These are phyloP conservation scores for Amphimallon solstitiale DNA, from an alignment of 2,888 invertebrate genomes.

Conservation along the genomic window DNA sequence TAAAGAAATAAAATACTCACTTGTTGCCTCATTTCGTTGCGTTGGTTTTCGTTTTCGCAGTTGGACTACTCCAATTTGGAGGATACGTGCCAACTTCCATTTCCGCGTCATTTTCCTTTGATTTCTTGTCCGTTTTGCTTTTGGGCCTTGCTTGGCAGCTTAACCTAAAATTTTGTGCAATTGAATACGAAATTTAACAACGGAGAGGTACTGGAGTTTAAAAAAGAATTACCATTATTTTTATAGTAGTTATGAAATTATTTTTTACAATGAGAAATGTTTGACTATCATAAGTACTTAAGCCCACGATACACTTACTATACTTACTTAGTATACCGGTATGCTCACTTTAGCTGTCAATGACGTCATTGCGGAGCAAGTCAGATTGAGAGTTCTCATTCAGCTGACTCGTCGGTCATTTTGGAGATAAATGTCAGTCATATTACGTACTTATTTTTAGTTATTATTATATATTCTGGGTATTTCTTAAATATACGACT, in stretches of 20 bases:
- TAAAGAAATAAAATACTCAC: conserved; percentile 40
- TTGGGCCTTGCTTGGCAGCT: conserved; percentile 49
- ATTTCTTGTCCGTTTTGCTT: conserved; percentile 46
- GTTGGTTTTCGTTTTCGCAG: conserved; percentile 41
- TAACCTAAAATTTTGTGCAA: conserved; percentile 49
- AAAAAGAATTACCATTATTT: background rate
- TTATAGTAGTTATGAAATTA: background rate
- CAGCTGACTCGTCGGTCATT: no score
- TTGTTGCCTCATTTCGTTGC: conserved; percentile 42
- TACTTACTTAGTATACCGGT: no score
- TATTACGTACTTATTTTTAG: no score
- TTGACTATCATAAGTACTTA: background rate
- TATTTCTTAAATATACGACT: no score
- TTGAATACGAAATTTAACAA: background rate
- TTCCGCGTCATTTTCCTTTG: conserved; percentile 49
- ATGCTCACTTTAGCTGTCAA: no score
- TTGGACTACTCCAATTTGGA: conserved; percentile 52
- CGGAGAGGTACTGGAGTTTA: background rate
- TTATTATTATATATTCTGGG: no score
- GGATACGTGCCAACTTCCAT: conserved; percentile 60
- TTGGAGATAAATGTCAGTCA: no score
- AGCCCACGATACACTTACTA: no score
- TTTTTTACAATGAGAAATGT: background rate
- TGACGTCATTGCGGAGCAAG: no score
- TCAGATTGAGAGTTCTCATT: no score